phyloP scores from a whole-genome alignment of 1,140 invertebrate genomes.

The Orius insidiosus region DNA sequence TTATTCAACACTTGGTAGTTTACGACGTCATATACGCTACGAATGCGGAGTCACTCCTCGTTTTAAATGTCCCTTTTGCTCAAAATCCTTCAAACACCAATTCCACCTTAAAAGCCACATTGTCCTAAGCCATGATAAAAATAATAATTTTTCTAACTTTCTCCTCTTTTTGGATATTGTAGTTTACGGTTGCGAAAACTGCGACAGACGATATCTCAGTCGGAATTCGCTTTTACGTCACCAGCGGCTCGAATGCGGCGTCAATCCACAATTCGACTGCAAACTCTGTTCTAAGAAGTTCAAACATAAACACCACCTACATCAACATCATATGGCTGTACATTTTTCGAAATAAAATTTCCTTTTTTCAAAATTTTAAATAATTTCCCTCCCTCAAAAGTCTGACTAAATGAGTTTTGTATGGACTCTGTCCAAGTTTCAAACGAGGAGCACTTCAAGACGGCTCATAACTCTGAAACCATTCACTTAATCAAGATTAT shows the following conservation, averaged over 20 bases:
- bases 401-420: no score
- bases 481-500: no score
- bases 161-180: no score
- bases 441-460: no score
- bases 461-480: no score
- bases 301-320: neutral
- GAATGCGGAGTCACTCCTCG: slow-evolving; percentile 39
- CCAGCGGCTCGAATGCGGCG: slow-evolving; percentile 33
- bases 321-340: no score
- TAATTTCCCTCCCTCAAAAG: no score
- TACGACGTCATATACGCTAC: slow-evolving; percentile 39
- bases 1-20: slow-evolving; percentile 9
- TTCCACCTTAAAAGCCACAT: slow-evolving; percentile 26
- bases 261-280: slow-evolving; percentile 28
- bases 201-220: slow-evolving; percentile 23
- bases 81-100: slow-evolving; percentile 26
- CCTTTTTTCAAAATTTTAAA: no score
- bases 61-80: slow-evolving; percentile 23
- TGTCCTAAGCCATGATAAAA: no score
- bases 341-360: no score
- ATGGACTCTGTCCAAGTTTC: no score
- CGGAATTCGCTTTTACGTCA: slow-evolving; percentile 22
- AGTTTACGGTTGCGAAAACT: slow-evolving; percentile 13
- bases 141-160: no score
- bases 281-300: slow-evolving; percentile 25